phyloP scores from a whole-genome alignment of 2,888 invertebrate species.

The Cylindroiulus punctatus region DNA sequence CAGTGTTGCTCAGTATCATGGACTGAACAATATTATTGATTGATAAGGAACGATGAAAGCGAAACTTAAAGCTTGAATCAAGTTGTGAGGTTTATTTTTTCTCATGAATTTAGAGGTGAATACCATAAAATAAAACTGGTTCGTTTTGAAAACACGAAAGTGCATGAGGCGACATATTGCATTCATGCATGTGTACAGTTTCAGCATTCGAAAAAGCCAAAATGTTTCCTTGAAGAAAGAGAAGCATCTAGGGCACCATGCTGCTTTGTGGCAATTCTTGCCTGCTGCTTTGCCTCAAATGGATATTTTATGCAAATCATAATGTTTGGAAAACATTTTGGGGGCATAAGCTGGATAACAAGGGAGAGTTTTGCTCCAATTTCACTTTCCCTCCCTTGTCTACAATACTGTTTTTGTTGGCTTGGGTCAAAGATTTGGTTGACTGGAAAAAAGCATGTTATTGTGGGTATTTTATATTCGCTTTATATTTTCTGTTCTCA shows the following conservation, averaged over 20 bases:
- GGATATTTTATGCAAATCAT: constrained; percentile 2
- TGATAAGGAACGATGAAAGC: too few relatives aligned
- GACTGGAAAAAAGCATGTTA: background rate
- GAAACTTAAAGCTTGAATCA: too few relatives aligned
- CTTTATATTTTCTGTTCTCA: background rate
- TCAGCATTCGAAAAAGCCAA: background rate
- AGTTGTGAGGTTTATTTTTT: too few relatives aligned
- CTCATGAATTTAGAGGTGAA: background rate
- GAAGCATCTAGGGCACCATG: background rate
- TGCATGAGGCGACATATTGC: background rate
- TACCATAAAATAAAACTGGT: background rate
- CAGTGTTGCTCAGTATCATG: too few relatives aligned
- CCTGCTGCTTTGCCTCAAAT: background rate
- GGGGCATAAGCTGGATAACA: background rate
- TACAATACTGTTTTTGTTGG: too few relatives aligned
- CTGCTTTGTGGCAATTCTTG: background rate
- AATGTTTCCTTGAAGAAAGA: background rate
- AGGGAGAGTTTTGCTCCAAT: too few relatives aligned
- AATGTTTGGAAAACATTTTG: background rate
- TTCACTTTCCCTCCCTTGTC: too few relatives aligned
- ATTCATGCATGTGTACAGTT: background rate
- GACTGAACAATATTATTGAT: too few relatives aligned
- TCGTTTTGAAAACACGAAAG: background rate
- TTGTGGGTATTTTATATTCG: too few relatives aligned
- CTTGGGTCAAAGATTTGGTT: background rate